These are phyloP conservation scores for Lampropteryx suffumata DNA, from an alignment of 2,888 invertebrate species.

Conservation along the genomic window DNA sequence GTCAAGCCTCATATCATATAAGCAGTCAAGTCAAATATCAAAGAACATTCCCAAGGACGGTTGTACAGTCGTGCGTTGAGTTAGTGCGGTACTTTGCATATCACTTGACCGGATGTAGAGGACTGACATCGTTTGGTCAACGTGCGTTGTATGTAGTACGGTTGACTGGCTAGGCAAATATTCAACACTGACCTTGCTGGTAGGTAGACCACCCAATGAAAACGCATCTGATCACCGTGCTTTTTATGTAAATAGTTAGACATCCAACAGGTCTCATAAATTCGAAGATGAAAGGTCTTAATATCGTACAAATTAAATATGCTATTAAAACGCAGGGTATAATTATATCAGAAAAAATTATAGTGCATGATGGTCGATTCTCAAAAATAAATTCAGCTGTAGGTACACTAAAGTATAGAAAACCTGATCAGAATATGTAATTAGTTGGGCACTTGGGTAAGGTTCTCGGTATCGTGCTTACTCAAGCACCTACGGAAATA, in stretches of 20 bases:
- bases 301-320: background rate
- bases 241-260: background rate
- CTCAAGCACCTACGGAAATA: conserved; percentile 34
- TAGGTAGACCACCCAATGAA: conserved; percentile 38
- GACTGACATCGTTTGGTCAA: conserved; percentile 60
- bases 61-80: conserved; percentile 47
- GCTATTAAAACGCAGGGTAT: background rate
- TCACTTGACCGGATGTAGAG: conserved; percentile 66
- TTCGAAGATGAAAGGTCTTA: background rate
- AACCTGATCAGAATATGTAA: conserved; percentile 34
- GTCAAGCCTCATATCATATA: conserved; percentile 32
- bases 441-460: conserved; percentile 26
- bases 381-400: conserved; percentile 28
- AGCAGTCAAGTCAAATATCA: conserved; percentile 37
- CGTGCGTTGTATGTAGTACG: conserved; percentile 55
- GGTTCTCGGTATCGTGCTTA: conserved; percentile 32
- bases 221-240: background rate
- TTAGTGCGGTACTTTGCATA: conserved; percentile 63
- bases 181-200: conserved; percentile 41
- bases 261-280: background rate
- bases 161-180: conserved; percentile 33
- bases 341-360: background rate
- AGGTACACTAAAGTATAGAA: conserved; percentile 29
- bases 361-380: conserved; percentile 11
- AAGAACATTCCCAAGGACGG: conserved; percentile 60